Conservation (phyloP, 2,888 invertebrate species). For the Xiphydria camelus region DNA sequence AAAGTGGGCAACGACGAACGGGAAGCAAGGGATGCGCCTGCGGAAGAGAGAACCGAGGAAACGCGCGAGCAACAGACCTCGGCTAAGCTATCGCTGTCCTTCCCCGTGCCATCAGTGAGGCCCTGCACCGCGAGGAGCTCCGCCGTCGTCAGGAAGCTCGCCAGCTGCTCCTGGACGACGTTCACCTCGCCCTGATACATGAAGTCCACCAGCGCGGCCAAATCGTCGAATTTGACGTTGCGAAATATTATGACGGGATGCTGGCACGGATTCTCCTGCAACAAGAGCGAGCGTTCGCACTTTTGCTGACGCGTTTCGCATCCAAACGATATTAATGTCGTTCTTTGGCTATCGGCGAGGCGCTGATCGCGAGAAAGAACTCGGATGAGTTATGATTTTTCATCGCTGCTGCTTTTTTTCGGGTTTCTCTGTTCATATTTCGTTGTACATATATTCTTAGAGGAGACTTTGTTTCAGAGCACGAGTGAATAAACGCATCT, state of each 20-base stretch:
- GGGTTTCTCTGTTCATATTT: neutral
- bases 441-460: neutral
- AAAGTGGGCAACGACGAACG: too few relatives aligned
- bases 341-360: too few relatives aligned
- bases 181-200: constrained; percentile 85
- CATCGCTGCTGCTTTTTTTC: neutral
- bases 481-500: too few relatives aligned
- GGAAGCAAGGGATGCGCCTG: too few relatives aligned
- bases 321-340: too few relatives aligned
- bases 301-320: too few relatives aligned
- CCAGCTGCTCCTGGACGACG: constrained; percentile 76
- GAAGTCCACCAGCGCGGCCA: constrained; percentile 77
- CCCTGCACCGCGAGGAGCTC: constrained; percentile 78
- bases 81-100: constrained; percentile 48
- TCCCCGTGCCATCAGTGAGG: constrained; percentile 65
- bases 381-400: too few relatives aligned
- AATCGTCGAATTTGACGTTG: constrained; percentile 77
- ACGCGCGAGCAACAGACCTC: constrained; percentile 41
- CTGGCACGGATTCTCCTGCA: constrained; percentile 75
- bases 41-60: too few relatives aligned
- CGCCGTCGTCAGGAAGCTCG: constrained; percentile 77
- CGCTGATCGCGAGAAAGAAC: too few relatives aligned
- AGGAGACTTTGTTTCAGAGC: too few relatives aligned
- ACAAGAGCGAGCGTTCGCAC: too few relatives aligned
- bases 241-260: constrained; percentile 81